phyloP scores from a whole-genome alignment of 2,888 invertebrate genomes.

The Chamaedrilus cognettii region DNA sequence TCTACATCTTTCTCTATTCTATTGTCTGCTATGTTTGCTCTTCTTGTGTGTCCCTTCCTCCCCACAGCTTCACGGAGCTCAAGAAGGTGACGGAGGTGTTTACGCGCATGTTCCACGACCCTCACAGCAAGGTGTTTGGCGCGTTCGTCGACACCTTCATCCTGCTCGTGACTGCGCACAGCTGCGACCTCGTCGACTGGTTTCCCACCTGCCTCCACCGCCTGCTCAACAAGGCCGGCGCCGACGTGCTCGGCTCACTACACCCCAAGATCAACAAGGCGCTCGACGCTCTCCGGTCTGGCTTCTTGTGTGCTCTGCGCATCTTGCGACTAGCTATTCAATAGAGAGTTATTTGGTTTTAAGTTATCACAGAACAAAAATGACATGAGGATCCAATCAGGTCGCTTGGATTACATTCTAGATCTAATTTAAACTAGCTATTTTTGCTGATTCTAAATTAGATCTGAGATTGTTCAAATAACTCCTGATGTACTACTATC shows the following conservation, averaged over 20 bases:
- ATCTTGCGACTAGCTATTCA: too few species aligned
- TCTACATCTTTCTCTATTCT: too few species aligned
- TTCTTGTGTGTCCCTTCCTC: neutral
- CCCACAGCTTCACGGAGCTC: conserved; percentile 65
- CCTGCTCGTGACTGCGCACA: conserved; percentile 84
- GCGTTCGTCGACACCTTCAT: conserved; percentile 91
- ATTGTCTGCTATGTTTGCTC: too few species aligned
- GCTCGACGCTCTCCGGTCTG: conserved; percentile 56
- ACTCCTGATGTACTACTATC: too few species aligned
- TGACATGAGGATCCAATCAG: too few species aligned
- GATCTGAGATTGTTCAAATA: too few species aligned
- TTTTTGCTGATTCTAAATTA: too few species aligned
- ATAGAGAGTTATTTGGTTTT: too few species aligned
- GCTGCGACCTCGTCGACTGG: conserved; percentile 88
- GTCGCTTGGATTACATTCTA: too few species aligned
- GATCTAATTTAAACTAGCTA: too few species aligned
- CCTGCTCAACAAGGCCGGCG: conserved; percentile 84
- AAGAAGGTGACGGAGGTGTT: conserved; percentile 89
- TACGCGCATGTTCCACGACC: conserved; percentile 96
- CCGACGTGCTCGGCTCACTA: conserved; percentile 88
- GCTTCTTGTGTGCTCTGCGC: too few species aligned
- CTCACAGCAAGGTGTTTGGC: conserved; percentile 91
- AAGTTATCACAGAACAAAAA: too few species aligned
- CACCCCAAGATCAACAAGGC: conserved; percentile 75
- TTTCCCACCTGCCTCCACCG: conserved; percentile 87